Evolutionary conservation across 2,113 vertebrate genomes (phyloP), one percentile per base, ranked within the genome.

Genomic region (Mus spicilegus): DNA sequence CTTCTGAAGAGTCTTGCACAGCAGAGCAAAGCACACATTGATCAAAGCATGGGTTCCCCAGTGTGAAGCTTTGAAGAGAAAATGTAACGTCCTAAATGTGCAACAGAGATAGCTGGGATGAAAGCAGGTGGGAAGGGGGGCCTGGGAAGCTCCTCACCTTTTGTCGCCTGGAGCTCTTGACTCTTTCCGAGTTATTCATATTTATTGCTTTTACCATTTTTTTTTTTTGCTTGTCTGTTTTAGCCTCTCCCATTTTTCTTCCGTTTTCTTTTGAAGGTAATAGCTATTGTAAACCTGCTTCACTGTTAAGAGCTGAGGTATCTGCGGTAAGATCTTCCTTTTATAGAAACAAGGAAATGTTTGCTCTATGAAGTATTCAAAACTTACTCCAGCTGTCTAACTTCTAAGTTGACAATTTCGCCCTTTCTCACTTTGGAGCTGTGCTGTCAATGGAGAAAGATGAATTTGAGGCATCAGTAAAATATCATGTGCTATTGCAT

Each of bases 211-310:
- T 93, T 24, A 87, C 20, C 20, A 1, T 51, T 81, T 78, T 87
- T 90, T 22, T 87, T 90, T 22, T 73, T 72, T 14, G 61, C 70
- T 33, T 84, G 63, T 87, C 46, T 88, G 82, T 89, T 93, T 95
- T 51, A 54, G 42, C 36, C 28, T 58, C 30, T 89, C 56, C 6
- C n/a, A 5, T 22, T 72, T 76, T 28, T 26, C 4, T 75, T 6
- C 80, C 49, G 0, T 75, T 46, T 49, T 46, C 90, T 85, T 93
- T 93, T 54, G 82, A 95, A 95, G 72, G 54, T 73, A 82, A 93
- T 58, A 80, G 92, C 70, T 97, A 67, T 76, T 93, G 36, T 95
- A 95, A 96, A 90, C 36, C 80, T 88, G 69, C 28, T 61, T 94
- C 93, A 7, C 89, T 20, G 65, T 91, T 91, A 82, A 91, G 70